Evolutionary conservation across 2,888 invertebrate species (phyloP), one percentile per base, ranked within the genome.

Genomic region (Altica lythri): DNA sequence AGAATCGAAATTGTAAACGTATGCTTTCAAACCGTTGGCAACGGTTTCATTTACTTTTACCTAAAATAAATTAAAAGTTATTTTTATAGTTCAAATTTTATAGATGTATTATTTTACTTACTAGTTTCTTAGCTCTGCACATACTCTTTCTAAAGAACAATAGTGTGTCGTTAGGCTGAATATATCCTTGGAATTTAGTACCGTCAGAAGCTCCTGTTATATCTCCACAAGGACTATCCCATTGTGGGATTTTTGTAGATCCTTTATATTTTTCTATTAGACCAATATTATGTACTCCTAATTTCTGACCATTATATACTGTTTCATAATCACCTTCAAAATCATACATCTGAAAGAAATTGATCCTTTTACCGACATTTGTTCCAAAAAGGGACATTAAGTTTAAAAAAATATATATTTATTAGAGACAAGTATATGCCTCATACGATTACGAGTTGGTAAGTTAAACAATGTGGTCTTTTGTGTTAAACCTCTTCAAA

Each of bases 141-240:
- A 94, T 81, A 70, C 92, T 92, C 72, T 91, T 91, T 56, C 92
- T 82, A 75, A 84, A 95, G 76, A 94, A 90, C 53, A 85, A 73
- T 0, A 92, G 73, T 0, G 82, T 81, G 9, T 90, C 88, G 55
- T 90, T 86, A 9, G 80, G 82, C 16, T 79, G 68, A 1, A 92
- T 80, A 44, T 83, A 83, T 9, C 91, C 86, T 13, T 81, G 83
- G 74, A 92, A 95, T 73, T 92, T 93, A 10, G 90, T 87, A 1
- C 92, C 94, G 70, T 94, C 94, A 0, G 92, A 92, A 0, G 91
- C 84, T 16, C 85, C 82, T 55, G 84, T 81, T 4, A 93, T 83
- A 65, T 86, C 86, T 37, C 88, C 89, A 71, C 93, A 94, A 51
- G 85, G 85, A 0, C 83, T 85, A 8, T 75, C 71, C 93, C 93